phyloP scores from a whole-genome alignment of 2,113 vertebrate genomes.

The Cichladusa arquata region DNA sequence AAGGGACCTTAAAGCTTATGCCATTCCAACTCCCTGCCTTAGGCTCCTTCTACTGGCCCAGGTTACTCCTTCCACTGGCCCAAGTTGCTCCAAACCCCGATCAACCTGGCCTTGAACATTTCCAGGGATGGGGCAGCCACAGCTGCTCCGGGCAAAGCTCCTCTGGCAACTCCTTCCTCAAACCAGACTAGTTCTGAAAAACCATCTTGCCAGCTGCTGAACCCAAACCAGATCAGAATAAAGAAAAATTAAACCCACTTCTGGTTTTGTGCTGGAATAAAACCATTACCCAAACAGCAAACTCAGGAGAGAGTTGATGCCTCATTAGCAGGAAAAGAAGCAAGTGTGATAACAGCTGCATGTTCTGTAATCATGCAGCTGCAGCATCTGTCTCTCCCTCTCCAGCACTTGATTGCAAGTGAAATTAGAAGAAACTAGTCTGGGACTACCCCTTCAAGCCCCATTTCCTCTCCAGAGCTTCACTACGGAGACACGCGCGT shows the following conservation, averaged over 20 bases:
- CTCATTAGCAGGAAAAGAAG: conserved; percentile 49
- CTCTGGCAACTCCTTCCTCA: neutral
- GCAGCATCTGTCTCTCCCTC: conserved; percentile 59
- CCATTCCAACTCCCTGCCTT: neutral
- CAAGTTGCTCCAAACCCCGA: neutral
- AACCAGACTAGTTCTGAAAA: neutral
- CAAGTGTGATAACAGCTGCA: conserved; percentile 61
- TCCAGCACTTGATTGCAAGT: conserved; percentile 20
- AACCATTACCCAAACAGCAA: conserved; percentile 11
- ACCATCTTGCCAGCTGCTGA: neutral
- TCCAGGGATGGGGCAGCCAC: neutral
- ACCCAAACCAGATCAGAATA: neutral
- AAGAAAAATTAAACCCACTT: neutral
- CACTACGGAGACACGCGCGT: fast-evolving
- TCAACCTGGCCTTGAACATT: neutral
- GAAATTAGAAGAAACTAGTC: conserved; percentile 44
- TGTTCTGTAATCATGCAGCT: conserved; percentile 49
- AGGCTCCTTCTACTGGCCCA: neutral
- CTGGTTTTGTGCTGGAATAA: neutral
- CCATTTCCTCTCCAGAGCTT: conserved; percentile 29
- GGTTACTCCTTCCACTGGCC: neutral
- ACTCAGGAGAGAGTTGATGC: conserved; percentile 33
- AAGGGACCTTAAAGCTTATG: neutral
- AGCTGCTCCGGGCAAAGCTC: neutral
- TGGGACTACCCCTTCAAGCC: conserved; percentile 30